Conservation (phyloP, 2,888 invertebrate genomes). For the Mesorhabditis spiculigera region DNA sequence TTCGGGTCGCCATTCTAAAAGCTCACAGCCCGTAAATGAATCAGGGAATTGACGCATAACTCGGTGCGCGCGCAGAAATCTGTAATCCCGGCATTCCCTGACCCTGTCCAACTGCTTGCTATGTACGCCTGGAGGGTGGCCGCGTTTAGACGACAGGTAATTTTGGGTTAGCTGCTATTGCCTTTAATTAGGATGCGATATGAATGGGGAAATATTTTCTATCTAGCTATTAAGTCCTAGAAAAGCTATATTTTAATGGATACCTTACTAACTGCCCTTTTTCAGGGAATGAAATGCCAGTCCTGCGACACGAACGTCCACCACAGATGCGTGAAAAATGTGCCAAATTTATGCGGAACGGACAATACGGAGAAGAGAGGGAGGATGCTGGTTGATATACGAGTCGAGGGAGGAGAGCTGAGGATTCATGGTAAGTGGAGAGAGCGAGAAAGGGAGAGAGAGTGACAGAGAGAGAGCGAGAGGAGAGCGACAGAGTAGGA, state of each 20-base stretch:
- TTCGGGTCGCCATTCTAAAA: too few relatives aligned
- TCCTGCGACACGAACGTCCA: conserved; percentile 99
- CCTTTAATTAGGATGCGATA: too few relatives aligned
- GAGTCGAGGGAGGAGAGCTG: conserved; percentile 45
- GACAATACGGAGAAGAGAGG: conserved; percentile 98
- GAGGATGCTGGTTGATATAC: conserved; percentile 41
- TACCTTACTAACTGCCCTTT: background rate
- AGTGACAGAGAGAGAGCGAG: background rate
- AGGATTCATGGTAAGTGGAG: conserved; percentile 36
- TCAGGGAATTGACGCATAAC: too few relatives aligned
- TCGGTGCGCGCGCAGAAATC: too few relatives aligned
- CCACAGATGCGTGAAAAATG: conserved; percentile 94
- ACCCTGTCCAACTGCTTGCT: too few relatives aligned
- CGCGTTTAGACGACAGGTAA: too few relatives aligned
- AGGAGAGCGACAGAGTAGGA: background rate
- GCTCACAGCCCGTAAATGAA: too few relatives aligned
- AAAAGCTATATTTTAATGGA: too few relatives aligned
- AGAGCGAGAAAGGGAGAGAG: background rate
- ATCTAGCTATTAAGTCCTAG: background rate
- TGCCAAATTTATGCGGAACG: conserved; percentile 97
- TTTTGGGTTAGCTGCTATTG: too few relatives aligned
- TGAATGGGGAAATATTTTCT: background rate
- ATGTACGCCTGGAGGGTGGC: too few relatives aligned
- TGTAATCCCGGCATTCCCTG: too few relatives aligned
- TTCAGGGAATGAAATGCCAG: conserved; percentile 56